These are phyloP conservation scores for Drosophila kokeensis DNA, from an alignment of 2,888 invertebrate species.

Conservation along the genomic window DNA sequence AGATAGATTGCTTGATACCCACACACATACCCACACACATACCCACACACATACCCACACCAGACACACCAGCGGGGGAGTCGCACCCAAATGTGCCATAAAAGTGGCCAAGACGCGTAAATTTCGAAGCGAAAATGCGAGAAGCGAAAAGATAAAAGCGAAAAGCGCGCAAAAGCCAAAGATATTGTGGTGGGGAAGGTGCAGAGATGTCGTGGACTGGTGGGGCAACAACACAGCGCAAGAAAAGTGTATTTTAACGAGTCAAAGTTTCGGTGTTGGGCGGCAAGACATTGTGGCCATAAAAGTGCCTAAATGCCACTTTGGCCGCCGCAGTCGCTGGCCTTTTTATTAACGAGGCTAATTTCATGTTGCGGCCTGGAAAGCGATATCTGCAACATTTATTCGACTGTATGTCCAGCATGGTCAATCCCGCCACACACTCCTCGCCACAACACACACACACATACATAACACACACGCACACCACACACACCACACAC, in stretches of 20 bases:
- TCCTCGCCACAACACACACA: background rate
- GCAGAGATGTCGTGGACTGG: background rate
- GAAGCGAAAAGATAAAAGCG: slow-evolving; percentile 19
- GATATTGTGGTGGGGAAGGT: background rate
- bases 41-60: background rate
- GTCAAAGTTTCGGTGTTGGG: slow-evolving; percentile 64
- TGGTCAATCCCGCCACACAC: slow-evolving; percentile 25
- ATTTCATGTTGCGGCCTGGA: slow-evolving; percentile 54
- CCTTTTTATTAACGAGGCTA: slow-evolving; percentile 74
- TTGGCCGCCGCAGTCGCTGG: slow-evolving; percentile 65
- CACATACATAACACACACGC: background rate
- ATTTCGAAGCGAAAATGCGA: slow-evolving; percentile 47
- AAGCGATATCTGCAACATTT: slow-evolving; percentile 39
- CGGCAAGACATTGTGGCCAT: slow-evolving; percentile 49
- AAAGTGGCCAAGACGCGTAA: slow-evolving; percentile 67
- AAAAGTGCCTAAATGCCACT: slow-evolving; percentile 76
- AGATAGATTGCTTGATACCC: background rate
- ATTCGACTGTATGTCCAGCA: slow-evolving; percentile 9
- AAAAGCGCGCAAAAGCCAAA: slow-evolving; percentile 21
- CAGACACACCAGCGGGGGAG: slow-evolving; percentile 3
- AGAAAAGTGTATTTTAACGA: slow-evolving; percentile 71
- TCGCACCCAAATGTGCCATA: slow-evolving; percentile 49
- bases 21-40: background rate
- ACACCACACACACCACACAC: background rate
- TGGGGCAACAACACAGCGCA: slow-evolving; percentile 25